Conservation (phyloP, 30 jellyfish, hydroid and myxozoan genomes). For the Cassiopea andromeda region DNA sequence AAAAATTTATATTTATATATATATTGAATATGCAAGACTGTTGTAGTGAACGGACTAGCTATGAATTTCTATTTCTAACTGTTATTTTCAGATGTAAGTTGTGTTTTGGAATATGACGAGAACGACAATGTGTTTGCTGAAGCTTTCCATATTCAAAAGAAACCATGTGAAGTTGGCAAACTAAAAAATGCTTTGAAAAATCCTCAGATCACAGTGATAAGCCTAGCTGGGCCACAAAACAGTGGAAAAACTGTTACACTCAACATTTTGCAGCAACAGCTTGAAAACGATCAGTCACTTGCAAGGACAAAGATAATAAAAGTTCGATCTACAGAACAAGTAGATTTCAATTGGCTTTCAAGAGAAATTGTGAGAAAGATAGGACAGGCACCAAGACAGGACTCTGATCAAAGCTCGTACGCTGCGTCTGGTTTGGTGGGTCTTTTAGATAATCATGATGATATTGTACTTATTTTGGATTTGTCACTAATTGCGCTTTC, state of each 20-base stretch:
- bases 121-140: not conserved
- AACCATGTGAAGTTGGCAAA: not conserved
- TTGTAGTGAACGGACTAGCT: no score
- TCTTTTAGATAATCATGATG: slow-evolving; percentile 19
- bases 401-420: not conserved
- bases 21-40: no score
- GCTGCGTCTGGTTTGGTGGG: slow-evolving; percentile 17
- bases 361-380: slow-evolving; percentile 26
- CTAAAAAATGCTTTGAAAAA: slow-evolving; percentile 3
- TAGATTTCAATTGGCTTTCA: slow-evolving; percentile 18
- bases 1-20: no score
- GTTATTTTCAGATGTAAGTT: not conserved
- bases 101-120: not conserved
- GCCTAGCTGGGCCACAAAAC: slow-evolving; percentile 51
- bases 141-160: not conserved
- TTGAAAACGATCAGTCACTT: not conserved
- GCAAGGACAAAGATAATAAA: slow-evolving; percentile 7
- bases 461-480: slow-evolving; percentile 28
- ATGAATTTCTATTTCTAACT: not conserved
- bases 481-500: slow-evolving; percentile 28
- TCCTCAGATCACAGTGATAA: slow-evolving; percentile 18
- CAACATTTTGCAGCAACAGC: slow-evolving; percentile 22
- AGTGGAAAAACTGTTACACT: slow-evolving; percentile 52
- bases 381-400: slow-evolving; percentile 4
- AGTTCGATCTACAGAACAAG: slow-evolving; percentile 4